phyloP scores from a whole-genome alignment of 2,888 invertebrate species.

The Pyrrhosoma nymphula region DNA sequence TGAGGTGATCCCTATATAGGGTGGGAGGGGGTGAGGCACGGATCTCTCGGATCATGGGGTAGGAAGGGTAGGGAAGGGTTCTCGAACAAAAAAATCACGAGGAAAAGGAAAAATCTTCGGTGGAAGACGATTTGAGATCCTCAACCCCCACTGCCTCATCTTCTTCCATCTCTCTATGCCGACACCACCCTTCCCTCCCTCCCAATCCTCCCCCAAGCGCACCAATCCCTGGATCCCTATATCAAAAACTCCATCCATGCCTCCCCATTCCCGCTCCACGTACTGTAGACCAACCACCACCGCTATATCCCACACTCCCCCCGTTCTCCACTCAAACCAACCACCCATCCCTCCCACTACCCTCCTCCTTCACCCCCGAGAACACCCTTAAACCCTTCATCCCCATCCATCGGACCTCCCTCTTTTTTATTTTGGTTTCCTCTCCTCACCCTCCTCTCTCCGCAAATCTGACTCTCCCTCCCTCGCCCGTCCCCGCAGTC shows the following conservation, averaged over 20 bases:
- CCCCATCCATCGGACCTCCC: neutral
- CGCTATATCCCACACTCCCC: neutral
- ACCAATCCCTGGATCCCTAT: neutral
- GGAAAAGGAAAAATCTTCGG: neutral
- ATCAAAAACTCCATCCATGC: neutral
- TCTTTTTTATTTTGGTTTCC: neutral
- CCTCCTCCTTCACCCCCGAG: neutral
- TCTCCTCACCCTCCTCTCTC: neutral
- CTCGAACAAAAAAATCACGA: neutral
- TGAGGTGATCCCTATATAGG: neutral
- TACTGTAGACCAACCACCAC: neutral
- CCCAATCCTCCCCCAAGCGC: neutral
- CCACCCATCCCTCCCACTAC: neutral
- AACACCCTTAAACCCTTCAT: neutral
- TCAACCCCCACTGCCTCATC: neutral
- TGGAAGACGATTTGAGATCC: constrained; percentile 43
- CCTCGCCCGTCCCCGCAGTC: neutral
- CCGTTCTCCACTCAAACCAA: neutral
- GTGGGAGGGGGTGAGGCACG: neutral
- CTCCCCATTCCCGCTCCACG: neutral
- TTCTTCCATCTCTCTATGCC: neutral
- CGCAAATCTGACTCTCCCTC: neutral
- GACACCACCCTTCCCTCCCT: neutral
- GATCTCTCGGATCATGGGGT: neutral
- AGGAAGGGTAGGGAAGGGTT: neutral